Base-by-base conservation (phyloP, 2,797 vertebrate genomes). In the Danio albolineatus region DNA sequence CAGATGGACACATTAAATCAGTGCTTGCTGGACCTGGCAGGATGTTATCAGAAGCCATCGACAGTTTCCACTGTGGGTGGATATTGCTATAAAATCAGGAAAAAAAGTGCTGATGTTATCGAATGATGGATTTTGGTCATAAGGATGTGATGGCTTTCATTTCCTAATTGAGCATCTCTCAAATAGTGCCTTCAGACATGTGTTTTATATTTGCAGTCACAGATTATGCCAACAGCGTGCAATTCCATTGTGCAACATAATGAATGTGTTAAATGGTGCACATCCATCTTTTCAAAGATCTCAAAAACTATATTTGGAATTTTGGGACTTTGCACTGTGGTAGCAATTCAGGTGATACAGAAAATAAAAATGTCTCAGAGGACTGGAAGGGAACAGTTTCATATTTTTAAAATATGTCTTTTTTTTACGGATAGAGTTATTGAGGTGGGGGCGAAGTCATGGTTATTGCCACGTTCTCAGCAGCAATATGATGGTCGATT, bases 1-100 rank as follows among this genome's bases (percentile, higher is more conserved):
- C 86, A 85, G 84, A 87, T 86, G 81, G 84, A 81, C 76, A 74
- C 83, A 75, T 87, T 87, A 81, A 86, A 81, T 84, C 61, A 74
- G 60, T 74, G 57, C 73, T 77, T 79, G 62, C 67, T 79, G 71
- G 78, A 86, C 62, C 54, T 60, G 49, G 65, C 49, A 65, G 72
- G 75, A 59, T 70, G 44, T 78, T 65, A 61, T 79, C 59, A 70
- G 73, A 64, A 78, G 59, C 62, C 69, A 79, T 79, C 49, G 69
- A 64, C 69, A 65, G 59, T 21, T 70, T 79, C 59, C 48, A 64
- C 59, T 65, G 70, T 56, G 77, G 67, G 67, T 62, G 69, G 49
- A 79, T 54, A 73, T 56, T 78, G 44, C 72, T 76, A 53, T 73
- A 76, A 83, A 70, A 83, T 69, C 57, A 21, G 49, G 36, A 39